phyloP scores from a whole-genome alignment of 2,113 vertebrate species.

The Ceyx melanurus region DNA sequence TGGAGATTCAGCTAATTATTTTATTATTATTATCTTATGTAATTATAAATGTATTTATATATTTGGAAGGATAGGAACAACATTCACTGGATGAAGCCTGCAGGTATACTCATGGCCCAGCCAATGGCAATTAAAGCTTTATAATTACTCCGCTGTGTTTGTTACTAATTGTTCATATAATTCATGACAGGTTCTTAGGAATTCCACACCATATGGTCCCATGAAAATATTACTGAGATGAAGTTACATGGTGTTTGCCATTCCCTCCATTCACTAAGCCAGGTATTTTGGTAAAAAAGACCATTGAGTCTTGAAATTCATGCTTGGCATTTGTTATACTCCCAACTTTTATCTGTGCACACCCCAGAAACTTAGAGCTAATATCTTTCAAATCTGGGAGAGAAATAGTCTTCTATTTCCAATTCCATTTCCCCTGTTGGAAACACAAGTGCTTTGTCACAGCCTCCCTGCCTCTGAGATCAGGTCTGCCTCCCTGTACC shows the following conservation, averaged over 20 bases:
- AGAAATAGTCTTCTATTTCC: background rate
- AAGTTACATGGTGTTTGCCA: background rate
- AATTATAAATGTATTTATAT: too few species aligned
- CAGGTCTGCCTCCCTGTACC: background rate
- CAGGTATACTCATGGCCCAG: background rate
- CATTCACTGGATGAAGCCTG: background rate
- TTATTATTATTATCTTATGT: background rate
- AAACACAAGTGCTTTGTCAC: background rate
- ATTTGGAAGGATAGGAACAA: too few species aligned
- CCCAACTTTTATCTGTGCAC: background rate
- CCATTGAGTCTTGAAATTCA: background rate
- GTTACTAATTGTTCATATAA: background rate
- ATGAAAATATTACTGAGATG: background rate
- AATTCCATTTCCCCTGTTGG: background rate
- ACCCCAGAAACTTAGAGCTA: background rate
- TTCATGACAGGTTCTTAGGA: background rate
- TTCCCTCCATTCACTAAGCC: background rate
- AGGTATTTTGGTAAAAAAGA: background rate
- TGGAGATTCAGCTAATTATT: background rate
- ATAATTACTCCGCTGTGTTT: background rate
- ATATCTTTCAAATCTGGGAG: background rate
- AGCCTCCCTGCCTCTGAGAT: rapidly evolving
- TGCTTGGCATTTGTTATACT: background rate
- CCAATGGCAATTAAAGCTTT: background rate
- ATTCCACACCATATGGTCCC: background rate